Evolutionary conservation across 2,113 vertebrate species (phyloP).

Genomic region (Hoplias malabaricus): DNA sequence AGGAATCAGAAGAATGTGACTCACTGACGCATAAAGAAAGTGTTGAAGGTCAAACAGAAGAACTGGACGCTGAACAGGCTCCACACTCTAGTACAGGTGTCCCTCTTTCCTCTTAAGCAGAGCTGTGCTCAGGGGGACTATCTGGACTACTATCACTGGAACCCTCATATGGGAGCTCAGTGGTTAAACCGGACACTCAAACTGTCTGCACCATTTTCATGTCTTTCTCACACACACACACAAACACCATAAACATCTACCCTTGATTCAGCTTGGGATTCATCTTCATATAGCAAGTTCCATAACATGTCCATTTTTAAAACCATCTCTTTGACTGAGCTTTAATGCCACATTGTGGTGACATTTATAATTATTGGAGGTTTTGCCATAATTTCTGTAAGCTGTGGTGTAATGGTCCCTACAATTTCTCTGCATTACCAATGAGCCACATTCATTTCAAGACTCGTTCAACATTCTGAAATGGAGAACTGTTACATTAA

Average conservation of each 20-base stretch:
- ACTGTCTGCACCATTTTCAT: not conserved
- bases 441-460: conserved; percentile 13
- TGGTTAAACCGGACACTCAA: not conserved
- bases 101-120: not conserved
- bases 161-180: not conserved
- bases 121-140: conserved; percentile 8
- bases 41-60: not conserved
- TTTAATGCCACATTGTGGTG: not conserved
- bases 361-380: not conserved
- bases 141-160: not conserved
- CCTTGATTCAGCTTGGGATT: not conserved
- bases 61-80: not conserved
- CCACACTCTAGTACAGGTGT: not conserved
- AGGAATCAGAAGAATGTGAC: conserved; percentile 22
- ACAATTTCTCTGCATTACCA: conserved; percentile 15
- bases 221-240: no score
- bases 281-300: not conserved
- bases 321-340: not conserved
- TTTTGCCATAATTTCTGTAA: conserved; percentile 9
- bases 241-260: no score
- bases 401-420: not conserved
- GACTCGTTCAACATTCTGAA: not conserved
- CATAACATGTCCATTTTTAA: not conserved
- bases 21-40: not conserved
- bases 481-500: not conserved